Percentiles rank a stretch among this genome's conserved stretches.
Evolutionary conservation across 2,888 invertebrate genomes (phyloP).

Genomic region (Suillia variegata): DNA sequence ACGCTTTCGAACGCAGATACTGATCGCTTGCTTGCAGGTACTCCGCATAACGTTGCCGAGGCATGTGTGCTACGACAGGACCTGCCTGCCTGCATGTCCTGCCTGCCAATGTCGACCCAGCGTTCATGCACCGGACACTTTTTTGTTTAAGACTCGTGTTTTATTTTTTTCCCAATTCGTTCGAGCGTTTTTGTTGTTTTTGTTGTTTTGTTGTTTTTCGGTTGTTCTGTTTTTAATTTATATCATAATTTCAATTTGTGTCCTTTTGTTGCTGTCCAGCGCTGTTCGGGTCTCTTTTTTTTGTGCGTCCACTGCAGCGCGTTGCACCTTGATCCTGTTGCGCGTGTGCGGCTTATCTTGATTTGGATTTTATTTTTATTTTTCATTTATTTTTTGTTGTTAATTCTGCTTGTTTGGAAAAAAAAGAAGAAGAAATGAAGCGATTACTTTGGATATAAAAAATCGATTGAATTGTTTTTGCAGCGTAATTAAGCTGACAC

Average conservation of each 20-base stretch:
- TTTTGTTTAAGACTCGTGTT: too few species aligned
- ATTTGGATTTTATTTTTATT: slow-evolving; percentile 32
- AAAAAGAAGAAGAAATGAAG: too few species aligned
- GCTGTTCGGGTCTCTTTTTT: neutral
- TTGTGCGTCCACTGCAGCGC: neutral
- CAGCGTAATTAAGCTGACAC: neutral
- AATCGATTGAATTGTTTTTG: too few species aligned
- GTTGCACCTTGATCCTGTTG: slow-evolving; percentile 40
- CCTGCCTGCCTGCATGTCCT: slow-evolving; percentile 36
- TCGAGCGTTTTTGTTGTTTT: too few species aligned
- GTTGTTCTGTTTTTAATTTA: slow-evolving; percentile 39
- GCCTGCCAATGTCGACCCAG: neutral
- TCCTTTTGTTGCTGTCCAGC: neutral
- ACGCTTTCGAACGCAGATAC: slow-evolving; percentile 42
- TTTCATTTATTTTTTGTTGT: too few species aligned
- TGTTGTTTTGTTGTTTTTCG: too few species aligned
- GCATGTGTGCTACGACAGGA: slow-evolving; percentile 33
- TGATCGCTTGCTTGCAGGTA: slow-evolving; percentile 41
- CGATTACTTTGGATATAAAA: too few species aligned
- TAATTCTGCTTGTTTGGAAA: too few species aligned
- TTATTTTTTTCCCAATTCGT: too few species aligned
- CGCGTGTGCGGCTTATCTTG: slow-evolving; percentile 38
- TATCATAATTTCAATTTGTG: slow-evolving; percentile 40
- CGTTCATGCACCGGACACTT: slow-evolving; percentile 9
- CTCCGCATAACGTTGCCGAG: neutral